A percentile compares a stretch with the other conserved stretches of the same genome.
phyloP scores from a whole-genome alignment of 2,113 vertebrate genomes.

The Xyliphius kryptos region DNA sequence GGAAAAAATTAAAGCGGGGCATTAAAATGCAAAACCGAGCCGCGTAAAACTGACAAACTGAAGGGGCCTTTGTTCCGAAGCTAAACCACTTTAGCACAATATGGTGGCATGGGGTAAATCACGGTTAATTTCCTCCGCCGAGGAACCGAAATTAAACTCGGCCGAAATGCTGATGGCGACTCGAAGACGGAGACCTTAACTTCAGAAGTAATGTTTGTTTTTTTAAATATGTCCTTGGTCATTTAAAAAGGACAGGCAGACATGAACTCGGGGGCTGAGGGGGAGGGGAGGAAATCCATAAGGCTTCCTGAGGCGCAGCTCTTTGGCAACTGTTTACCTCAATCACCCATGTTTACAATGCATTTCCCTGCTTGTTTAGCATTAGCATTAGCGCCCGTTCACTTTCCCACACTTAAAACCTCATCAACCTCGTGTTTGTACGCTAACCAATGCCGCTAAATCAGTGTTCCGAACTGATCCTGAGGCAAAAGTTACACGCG shows the following conservation, averaged over 20 bases:
- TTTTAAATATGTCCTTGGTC: constrained; percentile 22
- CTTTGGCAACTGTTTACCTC: too few species aligned
- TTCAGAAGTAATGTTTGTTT: too few species aligned
- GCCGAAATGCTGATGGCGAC: too few species aligned
- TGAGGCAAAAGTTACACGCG: too few species aligned
- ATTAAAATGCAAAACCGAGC: constrained; percentile 1
- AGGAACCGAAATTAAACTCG: too few species aligned
- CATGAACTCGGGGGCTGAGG: neutral
- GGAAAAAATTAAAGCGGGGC: constrained; percentile 3
- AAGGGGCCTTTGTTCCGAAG: constrained; percentile 1
- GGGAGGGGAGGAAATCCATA: constrained; percentile 16
- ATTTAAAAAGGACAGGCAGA: constrained; percentile 13
- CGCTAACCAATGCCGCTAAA: constrained; percentile 7
- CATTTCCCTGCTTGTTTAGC: too few species aligned
- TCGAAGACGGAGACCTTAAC: too few species aligned
- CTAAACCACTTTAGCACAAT: neutral
- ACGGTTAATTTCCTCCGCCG: too few species aligned
- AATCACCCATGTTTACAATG: too few species aligned
- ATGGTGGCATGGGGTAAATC: neutral
- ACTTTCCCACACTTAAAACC: constrained; percentile 14
- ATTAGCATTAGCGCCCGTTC: constrained; percentile 30
- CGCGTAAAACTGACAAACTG: constrained; percentile 14
- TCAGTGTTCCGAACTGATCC: neutral
- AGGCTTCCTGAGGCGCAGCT: neutral
- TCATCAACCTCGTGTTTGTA: constrained; percentile 13